A percentile compares a stretch with the other conserved stretches of the same genome.
Evolutionary conservation across 2,113 vertebrate genomes (phyloP).

Genomic region (Artemisiospiza belli): DNA sequence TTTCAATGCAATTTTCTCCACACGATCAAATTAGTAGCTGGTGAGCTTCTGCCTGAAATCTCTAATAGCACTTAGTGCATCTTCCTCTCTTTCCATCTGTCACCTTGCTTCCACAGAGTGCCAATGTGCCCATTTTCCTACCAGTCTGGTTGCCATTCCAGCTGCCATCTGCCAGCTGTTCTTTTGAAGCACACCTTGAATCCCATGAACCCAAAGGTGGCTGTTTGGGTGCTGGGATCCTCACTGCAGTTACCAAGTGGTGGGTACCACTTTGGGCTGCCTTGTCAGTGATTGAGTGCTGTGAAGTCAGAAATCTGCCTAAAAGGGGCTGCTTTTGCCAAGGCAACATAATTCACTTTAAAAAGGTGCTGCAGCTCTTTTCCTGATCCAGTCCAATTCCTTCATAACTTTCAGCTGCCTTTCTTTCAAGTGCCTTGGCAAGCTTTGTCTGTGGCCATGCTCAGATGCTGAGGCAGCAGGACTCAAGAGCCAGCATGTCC

Average conservation of each 20-base stretch:
- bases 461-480: constrained; percentile 52
- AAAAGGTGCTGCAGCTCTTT: not conserved
- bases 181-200: not conserved
- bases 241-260: fast-evolving
- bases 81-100: not conserved
- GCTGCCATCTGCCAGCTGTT: not conserved
- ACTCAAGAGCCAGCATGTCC: not conserved
- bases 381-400: not conserved
- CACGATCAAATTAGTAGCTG: not conserved
- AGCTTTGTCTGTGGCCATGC: not conserved
- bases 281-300: not conserved
- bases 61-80: not conserved
- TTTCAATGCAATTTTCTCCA: not conserved
- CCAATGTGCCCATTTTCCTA: not conserved
- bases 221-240: not conserved
- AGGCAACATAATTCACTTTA: not conserved
- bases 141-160: not conserved
- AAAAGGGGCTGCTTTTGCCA: constrained; percentile 6
- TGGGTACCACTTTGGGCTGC: not conserved
- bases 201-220: not conserved
- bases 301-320: not conserved
- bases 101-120: not conserved
- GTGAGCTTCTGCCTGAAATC: not conserved
- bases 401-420: constrained; percentile 23
- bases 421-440: not conserved